These are phyloP conservation scores for Onychostoma macrolepis DNA, from an alignment of 2,113 vertebrate species.

Conservation along the genomic window DNA sequence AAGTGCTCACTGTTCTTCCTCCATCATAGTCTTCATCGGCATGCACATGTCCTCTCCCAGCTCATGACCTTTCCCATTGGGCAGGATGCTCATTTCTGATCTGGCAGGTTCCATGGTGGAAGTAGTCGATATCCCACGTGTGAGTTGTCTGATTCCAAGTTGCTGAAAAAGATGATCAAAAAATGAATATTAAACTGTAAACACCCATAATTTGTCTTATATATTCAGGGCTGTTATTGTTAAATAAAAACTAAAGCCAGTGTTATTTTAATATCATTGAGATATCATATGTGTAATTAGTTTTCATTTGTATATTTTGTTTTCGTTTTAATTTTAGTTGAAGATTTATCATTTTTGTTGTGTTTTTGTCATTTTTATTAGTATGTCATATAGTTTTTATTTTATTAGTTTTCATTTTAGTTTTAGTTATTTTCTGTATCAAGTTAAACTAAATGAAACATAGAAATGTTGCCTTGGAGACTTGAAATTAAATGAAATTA, in stretches of 20 bases:
- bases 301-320: neutral
- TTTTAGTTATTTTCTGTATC: too few relatives aligned
- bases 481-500: too few relatives aligned
- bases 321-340: neutral
- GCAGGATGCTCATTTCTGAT: conserved; percentile 77
- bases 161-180: conserved; percentile 18
- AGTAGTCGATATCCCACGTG: neutral
- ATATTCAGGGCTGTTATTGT: neutral
- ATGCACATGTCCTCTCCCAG: conserved; percentile 64
- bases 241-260: neutral
- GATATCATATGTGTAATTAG: too few relatives aligned
- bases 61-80: conserved; percentile 75
- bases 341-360: neutral
- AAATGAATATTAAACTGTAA: neutral
- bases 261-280: too few relatives aligned
- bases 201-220: neutral
- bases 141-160: neutral
- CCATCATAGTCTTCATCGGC: conserved; percentile 70
- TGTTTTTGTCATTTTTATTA: neutral
- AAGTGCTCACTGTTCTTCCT: conserved; percentile 77
- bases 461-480: neutral
- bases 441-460: neutral
- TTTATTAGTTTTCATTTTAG: too few relatives aligned
- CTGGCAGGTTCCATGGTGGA: conserved; percentile 71
- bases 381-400: neutral